phyloP scores from a whole-genome alignment of 2,113 vertebrate genomes.

The Stomatorhinus ivindoensis region DNA sequence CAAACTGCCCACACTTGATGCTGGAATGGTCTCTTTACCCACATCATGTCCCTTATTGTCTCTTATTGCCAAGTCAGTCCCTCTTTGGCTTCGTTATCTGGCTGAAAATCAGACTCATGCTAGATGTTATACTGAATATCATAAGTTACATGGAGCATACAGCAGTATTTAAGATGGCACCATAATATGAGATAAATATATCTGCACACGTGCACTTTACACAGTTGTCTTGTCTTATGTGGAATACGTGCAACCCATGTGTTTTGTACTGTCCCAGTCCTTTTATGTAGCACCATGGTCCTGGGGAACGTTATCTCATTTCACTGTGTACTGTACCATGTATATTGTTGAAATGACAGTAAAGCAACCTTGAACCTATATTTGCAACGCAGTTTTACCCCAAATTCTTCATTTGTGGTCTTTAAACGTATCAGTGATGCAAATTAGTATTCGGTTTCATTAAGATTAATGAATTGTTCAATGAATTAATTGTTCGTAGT shows the following conservation, averaged over 20 bases:
- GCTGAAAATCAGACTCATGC: not conserved
- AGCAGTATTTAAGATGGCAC: not conserved
- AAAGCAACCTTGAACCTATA: too few species aligned
- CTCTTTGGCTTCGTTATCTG: not conserved
- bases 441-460: slow-evolving; percentile 4
- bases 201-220: too few species aligned
- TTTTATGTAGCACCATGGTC: too few species aligned
- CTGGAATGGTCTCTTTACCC: not conserved
- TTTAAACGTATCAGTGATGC: slow-evolving; percentile 4
- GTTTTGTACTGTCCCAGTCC: too few species aligned
- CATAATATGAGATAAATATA: not conserved
- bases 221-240: too few species aligned
- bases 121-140: not conserved
- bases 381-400: not conserved
- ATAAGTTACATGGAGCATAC: not conserved
- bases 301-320: too few species aligned
- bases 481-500: slow-evolving; percentile 8
- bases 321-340: too few species aligned
- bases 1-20: not conserved
- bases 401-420: not conserved
- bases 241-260: too few species aligned
- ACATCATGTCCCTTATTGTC: not conserved
- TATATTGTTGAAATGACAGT: too few species aligned
- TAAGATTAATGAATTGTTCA: slow-evolving; percentile 17
- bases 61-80: not conserved